phyloP scores from a whole-genome alignment of 1,140 invertebrate species.

The Aphaenogaster ashmeadi region DNA sequence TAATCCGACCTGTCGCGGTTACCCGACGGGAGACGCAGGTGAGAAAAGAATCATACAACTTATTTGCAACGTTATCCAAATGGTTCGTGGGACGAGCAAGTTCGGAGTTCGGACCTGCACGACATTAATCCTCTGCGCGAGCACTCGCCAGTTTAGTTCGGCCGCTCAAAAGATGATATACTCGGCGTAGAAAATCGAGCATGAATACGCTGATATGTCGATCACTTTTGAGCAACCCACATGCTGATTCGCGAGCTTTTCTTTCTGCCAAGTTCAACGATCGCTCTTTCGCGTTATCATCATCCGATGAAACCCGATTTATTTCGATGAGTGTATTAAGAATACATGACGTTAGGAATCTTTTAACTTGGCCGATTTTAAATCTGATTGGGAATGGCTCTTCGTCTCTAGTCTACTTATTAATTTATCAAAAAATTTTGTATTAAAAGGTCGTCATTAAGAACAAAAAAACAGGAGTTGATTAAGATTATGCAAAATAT shows the following conservation, averaged over 20 bases:
- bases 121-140: slow-evolving; percentile 74
- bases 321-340: background rate
- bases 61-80: slow-evolving; percentile 72
- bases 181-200: slow-evolving; percentile 37
- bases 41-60: slow-evolving; percentile 69
- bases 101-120: slow-evolving; percentile 66
- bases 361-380: background rate
- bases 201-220: slow-evolving; percentile 56
- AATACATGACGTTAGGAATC: background rate
- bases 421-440: background rate
- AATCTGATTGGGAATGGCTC: background rate
- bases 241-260: slow-evolving; percentile 11
- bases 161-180: slow-evolving; percentile 28
- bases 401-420: background rate
- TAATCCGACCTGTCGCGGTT: slow-evolving; percentile 71
- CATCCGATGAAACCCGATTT: background rate
- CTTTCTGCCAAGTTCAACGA: background rate
- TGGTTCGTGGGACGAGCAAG: slow-evolving; percentile 55
- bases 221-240: slow-evolving; percentile 50
- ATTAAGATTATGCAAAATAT: slow-evolving; percentile 1
- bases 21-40: slow-evolving; percentile 46
- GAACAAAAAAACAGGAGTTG: background rate
- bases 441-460: background rate
- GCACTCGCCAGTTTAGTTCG: slow-evolving; percentile 44
- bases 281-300: slow-evolving; percentile 4